A percentile compares a stretch with the other conserved stretches of the same genome.
phyloP scores from a whole-genome alignment of 2,888 invertebrate species.

The Carabus problematicus region DNA sequence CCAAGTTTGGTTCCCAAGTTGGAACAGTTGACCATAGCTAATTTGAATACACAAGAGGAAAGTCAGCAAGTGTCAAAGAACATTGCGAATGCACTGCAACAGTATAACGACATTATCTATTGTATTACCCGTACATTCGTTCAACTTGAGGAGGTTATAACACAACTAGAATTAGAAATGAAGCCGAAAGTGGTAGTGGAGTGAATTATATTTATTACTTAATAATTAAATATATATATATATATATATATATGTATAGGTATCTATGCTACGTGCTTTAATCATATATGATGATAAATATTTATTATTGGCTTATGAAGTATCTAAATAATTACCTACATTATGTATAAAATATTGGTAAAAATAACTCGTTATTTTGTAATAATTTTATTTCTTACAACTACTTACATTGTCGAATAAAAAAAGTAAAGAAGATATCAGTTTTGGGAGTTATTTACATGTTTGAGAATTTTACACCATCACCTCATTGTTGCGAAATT shows the following conservation, averaged over 20 bases:
- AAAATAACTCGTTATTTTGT: conserved; percentile 11
- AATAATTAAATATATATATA: conserved; percentile 17
- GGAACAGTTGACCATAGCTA: conserved; percentile 56
- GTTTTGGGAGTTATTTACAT: conserved; percentile 17
- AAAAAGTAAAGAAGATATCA: conserved; percentile 3
- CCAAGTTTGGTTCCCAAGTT: conserved; percentile 59
- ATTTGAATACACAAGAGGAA: conserved; percentile 58
- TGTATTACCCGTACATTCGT: conserved; percentile 61
- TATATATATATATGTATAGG: conserved; percentile 17
- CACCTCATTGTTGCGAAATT: conserved; percentile 44
- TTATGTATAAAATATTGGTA: conserved; percentile 7
- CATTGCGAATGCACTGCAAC: conserved; percentile 57
- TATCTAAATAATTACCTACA: not conserved
- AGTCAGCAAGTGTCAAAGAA: conserved; percentile 55
- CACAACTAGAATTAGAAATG: conserved; percentile 56
- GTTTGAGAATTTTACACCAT: conserved; percentile 44
- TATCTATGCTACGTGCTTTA: not conserved
- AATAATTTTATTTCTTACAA: conserved; percentile 26
- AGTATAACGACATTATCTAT: conserved; percentile 61
- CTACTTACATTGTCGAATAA: conserved; percentile 27
- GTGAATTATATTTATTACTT: conserved; percentile 23
- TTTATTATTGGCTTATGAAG: conserved; percentile 5
- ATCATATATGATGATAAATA: conserved; percentile 5
- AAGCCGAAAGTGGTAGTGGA: conserved; percentile 26
- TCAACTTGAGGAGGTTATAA: conserved; percentile 58